Conservation (phyloP, 2,888 invertebrate species). For the Platycheirus rosarum region DNA sequence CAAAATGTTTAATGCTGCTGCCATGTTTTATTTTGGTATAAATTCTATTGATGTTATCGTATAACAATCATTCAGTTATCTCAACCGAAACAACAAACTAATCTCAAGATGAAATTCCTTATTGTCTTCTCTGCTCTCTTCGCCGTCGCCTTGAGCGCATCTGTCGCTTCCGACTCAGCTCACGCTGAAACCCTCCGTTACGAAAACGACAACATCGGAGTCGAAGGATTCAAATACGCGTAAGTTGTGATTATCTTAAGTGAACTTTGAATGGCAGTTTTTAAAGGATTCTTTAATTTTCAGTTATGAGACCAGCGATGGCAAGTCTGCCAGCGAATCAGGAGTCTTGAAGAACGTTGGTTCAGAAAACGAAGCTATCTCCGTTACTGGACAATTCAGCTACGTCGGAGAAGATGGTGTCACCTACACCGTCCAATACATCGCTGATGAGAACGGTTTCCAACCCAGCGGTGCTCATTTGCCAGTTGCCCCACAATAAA, state of each 20-base stretch:
- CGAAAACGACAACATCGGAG: constrained; percentile 83
- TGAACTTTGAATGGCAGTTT: neutral
- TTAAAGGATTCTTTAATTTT: constrained; percentile 1
- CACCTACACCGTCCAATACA: constrained; percentile 83
- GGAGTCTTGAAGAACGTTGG: constrained; percentile 84
- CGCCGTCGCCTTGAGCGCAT: constrained; percentile 76
- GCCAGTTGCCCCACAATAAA: constrained; percentile 77
- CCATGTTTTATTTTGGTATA: neutral
- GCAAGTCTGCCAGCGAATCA: constrained; percentile 83
- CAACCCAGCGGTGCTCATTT: constrained; percentile 83
- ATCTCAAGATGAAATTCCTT: constrained; percentile 79
- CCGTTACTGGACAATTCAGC: constrained; percentile 83
- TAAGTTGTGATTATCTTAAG: constrained; percentile 80
- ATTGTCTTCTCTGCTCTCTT: constrained; percentile 79
- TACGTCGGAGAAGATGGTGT: constrained; percentile 84
- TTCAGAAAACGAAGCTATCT: constrained; percentile 82
- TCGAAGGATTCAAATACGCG: constrained; percentile 85
- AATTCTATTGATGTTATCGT: neutral
- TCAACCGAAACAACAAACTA: constrained; percentile 33
- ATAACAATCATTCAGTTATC: constrained; percentile 25
- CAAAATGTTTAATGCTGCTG: neutral
- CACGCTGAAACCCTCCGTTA: constrained; percentile 85
- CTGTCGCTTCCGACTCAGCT: constrained; percentile 77
- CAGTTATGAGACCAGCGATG: constrained; percentile 84
- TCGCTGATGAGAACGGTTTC: constrained; percentile 80